A percentile compares a stretch with the other conserved stretches of the same genome.
phyloP scores from a whole-genome alignment of 2,113 vertebrate species.

The Laticauda laticaudata region DNA sequence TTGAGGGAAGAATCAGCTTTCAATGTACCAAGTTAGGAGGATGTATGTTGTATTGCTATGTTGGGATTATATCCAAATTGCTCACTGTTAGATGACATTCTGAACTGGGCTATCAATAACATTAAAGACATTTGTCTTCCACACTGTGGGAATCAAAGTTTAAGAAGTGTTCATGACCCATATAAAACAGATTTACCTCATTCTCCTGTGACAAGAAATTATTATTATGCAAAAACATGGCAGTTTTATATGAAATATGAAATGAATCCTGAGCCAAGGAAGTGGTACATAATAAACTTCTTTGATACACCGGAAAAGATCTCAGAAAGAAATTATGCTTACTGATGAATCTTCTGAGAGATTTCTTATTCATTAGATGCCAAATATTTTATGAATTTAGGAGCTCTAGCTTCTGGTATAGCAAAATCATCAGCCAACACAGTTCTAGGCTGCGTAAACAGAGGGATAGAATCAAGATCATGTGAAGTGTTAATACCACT shows the following conservation, averaged over 20 bases:
- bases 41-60: background rate
- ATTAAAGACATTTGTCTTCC: conserved; percentile 39
- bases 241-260: conserved; percentile 54
- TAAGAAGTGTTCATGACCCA: conserved; percentile 29
- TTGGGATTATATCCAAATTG: background rate
- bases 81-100: background rate
- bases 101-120: background rate
- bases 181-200: conserved; percentile 35
- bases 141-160: conserved; percentile 33
- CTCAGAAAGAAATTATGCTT: conserved; percentile 35
- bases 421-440: background rate
- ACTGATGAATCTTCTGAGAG: conserved; percentile 21
- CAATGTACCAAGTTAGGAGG: background rate
- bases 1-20: background rate
- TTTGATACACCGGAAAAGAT: conserved; percentile 11
- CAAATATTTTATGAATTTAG: conserved; percentile 18
- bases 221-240: conserved; percentile 42
- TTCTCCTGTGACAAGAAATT: conserved; percentile 21
- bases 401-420: background rate
- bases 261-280: conserved; percentile 32
- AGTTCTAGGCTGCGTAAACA: too few species aligned
- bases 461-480: too few species aligned
- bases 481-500: too few species aligned
- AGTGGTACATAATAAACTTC: conserved; percentile 43
- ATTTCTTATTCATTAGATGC: background rate